Conservation (phyloP, 2,888 invertebrate species). For the Mythimna ferrago region DNA sequence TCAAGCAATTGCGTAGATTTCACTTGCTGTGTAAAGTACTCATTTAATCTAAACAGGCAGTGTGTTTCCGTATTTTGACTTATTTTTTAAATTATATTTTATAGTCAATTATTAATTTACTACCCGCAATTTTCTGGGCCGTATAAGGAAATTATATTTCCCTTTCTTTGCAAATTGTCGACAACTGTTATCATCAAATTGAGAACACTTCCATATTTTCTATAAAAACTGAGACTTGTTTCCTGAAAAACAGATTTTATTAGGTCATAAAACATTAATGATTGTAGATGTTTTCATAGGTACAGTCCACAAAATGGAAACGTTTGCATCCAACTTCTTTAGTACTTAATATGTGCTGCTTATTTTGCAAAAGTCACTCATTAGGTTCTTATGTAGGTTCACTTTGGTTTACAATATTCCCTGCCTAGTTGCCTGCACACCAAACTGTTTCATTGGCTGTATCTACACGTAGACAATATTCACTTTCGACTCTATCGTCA, state of each 20-base stretch:
- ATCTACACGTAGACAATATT: background rate
- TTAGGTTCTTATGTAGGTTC: background rate
- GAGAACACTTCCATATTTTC: background rate
- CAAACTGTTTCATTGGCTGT: background rate
- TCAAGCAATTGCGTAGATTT: conserved; percentile 15
- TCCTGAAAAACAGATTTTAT: background rate
- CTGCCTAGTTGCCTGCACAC: background rate
- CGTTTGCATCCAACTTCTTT: background rate
- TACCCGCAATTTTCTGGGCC: background rate
- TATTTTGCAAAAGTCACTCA: background rate
- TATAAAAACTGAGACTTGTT: background rate
- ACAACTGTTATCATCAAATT: background rate
- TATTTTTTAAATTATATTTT: background rate
- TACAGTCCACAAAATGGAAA: background rate
- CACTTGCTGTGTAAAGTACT: conserved; percentile 1
- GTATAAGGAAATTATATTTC: background rate
- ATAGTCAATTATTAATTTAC: background rate
- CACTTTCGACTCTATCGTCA: conserved; percentile 61
- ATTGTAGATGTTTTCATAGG: background rate
- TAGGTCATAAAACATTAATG: too few relatives aligned
- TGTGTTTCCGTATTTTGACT: background rate
- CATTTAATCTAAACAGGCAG: background rate
- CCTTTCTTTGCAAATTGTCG: background rate
- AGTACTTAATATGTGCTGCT: background rate
- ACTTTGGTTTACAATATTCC: background rate